A percentile compares a stretch with the other conserved stretches of the same genome.
These are phyloP conservation scores for Gobionotothen gibberifrons DNA, from an alignment of 2,797 vertebrate genomes.

Conservation along the genomic window DNA sequence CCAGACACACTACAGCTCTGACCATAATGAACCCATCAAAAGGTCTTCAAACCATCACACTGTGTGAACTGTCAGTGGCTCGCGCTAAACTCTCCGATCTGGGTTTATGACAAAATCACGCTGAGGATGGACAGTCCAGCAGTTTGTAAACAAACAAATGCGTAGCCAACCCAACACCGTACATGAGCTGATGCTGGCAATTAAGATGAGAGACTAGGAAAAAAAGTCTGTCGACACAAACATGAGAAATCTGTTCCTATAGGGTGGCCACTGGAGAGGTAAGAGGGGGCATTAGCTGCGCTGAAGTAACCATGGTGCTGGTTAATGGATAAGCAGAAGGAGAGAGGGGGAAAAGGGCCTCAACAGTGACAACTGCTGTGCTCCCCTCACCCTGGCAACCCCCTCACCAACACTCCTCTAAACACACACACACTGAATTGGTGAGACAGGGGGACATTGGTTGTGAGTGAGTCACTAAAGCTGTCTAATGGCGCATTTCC, in stretches of 20 bases:
- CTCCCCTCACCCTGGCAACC: constrained; percentile 48
- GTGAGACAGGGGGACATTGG: constrained; percentile 8
- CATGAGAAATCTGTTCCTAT: constrained; percentile 28
- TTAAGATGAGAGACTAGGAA: neutral
- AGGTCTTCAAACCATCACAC: constrained; percentile 47
- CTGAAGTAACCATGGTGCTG: constrained; percentile 59
- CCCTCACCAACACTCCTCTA: neutral
- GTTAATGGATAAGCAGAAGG: constrained; percentile 61
- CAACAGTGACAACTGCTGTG: constrained; percentile 48
- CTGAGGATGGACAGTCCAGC: constrained; percentile 10
- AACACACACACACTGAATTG: constrained; percentile 16
- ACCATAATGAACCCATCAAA: constrained; percentile 75
- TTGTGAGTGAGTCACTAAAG: constrained; percentile 22
- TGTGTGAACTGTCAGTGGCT: constrained; percentile 24
- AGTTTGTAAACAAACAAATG: constrained; percentile 25
- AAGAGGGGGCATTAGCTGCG: constrained; percentile 28
- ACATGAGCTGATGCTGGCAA: constrained; percentile 1
- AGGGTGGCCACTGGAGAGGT: constrained; percentile 32
- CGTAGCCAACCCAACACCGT: constrained; percentile 7
- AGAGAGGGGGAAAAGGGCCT: constrained; percentile 12
- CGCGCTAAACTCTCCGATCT: constrained; percentile 48
- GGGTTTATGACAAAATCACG: constrained; percentile 21
- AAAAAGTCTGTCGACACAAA: constrained; percentile 12
- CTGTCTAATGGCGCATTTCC: neutral
- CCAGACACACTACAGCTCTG: constrained; percentile 53